phyloP scores from a whole-genome alignment of 2,888 invertebrate species.

The Volucella zonaria region DNA sequence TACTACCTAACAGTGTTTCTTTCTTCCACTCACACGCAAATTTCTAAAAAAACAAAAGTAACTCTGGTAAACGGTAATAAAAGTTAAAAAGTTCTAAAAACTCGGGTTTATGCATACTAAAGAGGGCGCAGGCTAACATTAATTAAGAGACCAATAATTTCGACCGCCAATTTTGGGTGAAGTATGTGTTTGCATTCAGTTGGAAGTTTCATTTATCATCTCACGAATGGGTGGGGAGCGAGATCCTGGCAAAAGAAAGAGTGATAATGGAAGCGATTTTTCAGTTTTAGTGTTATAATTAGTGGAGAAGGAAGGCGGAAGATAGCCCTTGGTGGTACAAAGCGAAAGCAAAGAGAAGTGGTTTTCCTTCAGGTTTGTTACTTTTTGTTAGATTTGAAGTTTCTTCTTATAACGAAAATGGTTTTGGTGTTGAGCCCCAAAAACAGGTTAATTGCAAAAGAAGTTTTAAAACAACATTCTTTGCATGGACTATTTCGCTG shows the following conservation, averaged over 20 bases:
- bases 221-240: neutral
- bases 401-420: too few relatives aligned
- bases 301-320: neutral
- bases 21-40: slow-evolving; percentile 10
- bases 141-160: slow-evolving; percentile 33
- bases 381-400: too few relatives aligned
- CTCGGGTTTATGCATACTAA: slow-evolving; percentile 39
- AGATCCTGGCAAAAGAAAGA: neutral
- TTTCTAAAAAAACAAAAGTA: too few relatives aligned
- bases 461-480: too few relatives aligned
- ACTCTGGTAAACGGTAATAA: slow-evolving; percentile 45
- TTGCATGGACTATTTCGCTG: too few relatives aligned
- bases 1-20: slow-evolving; percentile 19
- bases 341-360: neutral
- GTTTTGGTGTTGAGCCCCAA: too few relatives aligned
- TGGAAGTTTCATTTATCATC: slow-evolving; percentile 37
- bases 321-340: neutral
- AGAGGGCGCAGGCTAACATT: slow-evolving; percentile 29
- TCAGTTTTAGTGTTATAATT: slow-evolving; percentile 33
- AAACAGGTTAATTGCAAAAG: too few relatives aligned
- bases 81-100: slow-evolving; percentile 9
- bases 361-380: too few relatives aligned
- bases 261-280: slow-evolving; percentile 11
- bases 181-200: slow-evolving; percentile 10
- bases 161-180: slow-evolving; percentile 12